Evolutionary conservation across 1,140 invertebrate genomes (phyloP), one percentile per base, ranked within the genome.

Genomic region (Zaprionus vittiger): DNA sequence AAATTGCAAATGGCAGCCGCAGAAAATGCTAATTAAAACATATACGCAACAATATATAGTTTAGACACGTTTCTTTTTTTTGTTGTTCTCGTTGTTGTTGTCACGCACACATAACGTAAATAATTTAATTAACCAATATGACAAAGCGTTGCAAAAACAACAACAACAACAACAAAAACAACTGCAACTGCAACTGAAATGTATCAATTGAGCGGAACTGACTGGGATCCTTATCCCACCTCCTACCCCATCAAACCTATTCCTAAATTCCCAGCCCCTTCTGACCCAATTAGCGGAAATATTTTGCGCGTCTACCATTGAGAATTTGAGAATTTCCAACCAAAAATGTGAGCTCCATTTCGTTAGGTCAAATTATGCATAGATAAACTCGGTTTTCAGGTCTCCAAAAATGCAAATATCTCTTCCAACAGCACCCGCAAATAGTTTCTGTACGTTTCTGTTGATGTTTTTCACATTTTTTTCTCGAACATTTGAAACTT

Each of bases 51-150:
- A 37, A 38, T 55, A 73, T 69, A 61, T 26, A 22, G 47, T 64
- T 54, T 34, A 47, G 47, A 64, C 28, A 52, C 44, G 9, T 47
- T 49, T 34, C 49, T 52, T 49, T 52, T 31, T 52, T 34, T 15
- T 12, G 11, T 52, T 67, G 67, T 73, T 56, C 1, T 9, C 2
- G 31, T 31, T 31, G 31, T 34, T 34, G 9, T 34, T 44, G 41
- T 52, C 24, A 11, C 60, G 54, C 38, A 49, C 55, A 69, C 61
- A 65, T 63, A 52, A 73, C 72, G 55, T 79, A 77, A 90, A 90
- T 89, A 90, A 89, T 89, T 89, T 79, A 89, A 89, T 89, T 90
- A 89, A 89, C 85, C 79, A 73, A 84, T 75, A 81, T 90, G 68
- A 70, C 69, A 81, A 78, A 86, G 77, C 73, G 69, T 56, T 65